phyloP scores from a whole-genome alignment of 2,113 vertebrate species.

The Pseudorhombus dupliciocellatus region DNA sequence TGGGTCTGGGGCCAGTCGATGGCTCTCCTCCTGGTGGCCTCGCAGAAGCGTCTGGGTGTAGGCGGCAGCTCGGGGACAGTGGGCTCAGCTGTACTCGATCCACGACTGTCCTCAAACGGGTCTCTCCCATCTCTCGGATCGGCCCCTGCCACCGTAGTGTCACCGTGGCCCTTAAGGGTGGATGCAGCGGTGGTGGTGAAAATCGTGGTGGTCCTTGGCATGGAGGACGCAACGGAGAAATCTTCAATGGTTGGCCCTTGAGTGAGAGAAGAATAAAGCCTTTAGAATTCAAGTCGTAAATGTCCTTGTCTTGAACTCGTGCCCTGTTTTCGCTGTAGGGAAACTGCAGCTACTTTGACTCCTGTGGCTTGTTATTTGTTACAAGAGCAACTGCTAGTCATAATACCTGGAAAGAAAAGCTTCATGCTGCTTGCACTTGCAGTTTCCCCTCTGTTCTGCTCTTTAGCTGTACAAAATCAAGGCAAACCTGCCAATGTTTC shows the following conservation, averaged over 20 bases:
- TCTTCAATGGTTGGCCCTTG: slow-evolving; percentile 90
- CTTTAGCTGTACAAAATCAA: slow-evolving; percentile 33
- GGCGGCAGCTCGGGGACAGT: slow-evolving; percentile 87
- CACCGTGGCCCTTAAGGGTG: slow-evolving; percentile 81
- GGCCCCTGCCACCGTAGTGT: slow-evolving; percentile 79
- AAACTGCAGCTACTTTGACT: slow-evolving; percentile 27
- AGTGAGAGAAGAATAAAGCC: slow-evolving; percentile 36
- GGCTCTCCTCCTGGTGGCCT: slow-evolving; percentile 85
- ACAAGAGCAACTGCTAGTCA: slow-evolving; percentile 32
- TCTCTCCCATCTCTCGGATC: slow-evolving; percentile 89
- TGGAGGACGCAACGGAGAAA: slow-evolving; percentile 84
- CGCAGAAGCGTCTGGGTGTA: slow-evolving; percentile 93
- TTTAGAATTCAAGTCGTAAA: slow-evolving; percentile 40
- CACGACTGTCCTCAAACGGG: slow-evolving; percentile 82
- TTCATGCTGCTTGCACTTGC: slow-evolving; percentile 12
- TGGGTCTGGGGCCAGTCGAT: slow-evolving; percentile 97
- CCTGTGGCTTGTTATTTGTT: slow-evolving; percentile 23
- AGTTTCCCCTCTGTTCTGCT: slow-evolving; percentile 20
- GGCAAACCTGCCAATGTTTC: slow-evolving; percentile 33
- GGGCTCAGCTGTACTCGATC: slow-evolving; percentile 84
- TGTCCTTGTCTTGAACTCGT: slow-evolving; percentile 33
- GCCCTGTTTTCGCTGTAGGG: slow-evolving; percentile 14
- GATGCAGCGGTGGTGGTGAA: slow-evolving; percentile 81
- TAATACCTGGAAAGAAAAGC: slow-evolving; percentile 54
- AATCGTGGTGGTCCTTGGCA: slow-evolving; percentile 83